Evolutionary conservation across 2,797 vertebrate species (phyloP).

Genomic region (Oreochromis grahami): DNA sequence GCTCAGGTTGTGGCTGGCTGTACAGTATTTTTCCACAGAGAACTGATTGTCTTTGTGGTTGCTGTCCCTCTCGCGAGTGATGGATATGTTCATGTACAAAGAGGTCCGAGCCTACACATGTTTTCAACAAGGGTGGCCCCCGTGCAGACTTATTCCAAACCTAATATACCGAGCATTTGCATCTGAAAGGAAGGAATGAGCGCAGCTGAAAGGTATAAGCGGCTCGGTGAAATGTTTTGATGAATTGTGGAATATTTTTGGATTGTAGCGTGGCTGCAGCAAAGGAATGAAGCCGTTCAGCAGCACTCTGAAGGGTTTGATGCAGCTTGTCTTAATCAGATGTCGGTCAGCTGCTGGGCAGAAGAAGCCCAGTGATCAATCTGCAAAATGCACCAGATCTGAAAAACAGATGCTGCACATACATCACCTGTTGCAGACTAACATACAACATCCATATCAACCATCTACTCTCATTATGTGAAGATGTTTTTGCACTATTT

Average conservation of each 20-base stretch:
- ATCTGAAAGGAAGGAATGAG: constrained; percentile 38
- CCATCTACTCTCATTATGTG: background rate
- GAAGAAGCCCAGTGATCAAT: background rate
- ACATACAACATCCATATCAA: background rate
- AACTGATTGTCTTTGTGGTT: constrained; percentile 52
- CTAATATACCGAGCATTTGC: constrained; percentile 12
- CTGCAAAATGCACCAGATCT: background rate
- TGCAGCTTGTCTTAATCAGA: background rate
- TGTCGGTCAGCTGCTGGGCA: background rate
- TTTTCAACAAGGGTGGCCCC: constrained; percentile 61
- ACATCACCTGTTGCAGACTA: constrained; percentile 16
- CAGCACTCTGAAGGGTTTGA: background rate
- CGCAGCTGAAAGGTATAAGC: constrained; percentile 32
- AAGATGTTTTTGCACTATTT: background rate
- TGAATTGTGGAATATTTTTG: constrained; percentile 23
- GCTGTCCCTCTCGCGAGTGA: constrained; percentile 53
- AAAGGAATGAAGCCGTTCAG: background rate
- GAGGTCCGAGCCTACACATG: constrained; percentile 62
- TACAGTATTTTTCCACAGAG: constrained; percentile 59
- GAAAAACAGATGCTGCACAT: background rate
- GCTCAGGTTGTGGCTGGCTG: constrained; percentile 26
- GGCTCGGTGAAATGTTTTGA: constrained; percentile 13
- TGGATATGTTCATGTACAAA: constrained; percentile 54
- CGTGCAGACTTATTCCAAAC: constrained; percentile 18
- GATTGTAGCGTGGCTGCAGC: background rate